These are phyloP conservation scores for Pogonus chalceus DNA, from an alignment of 1,140 invertebrate species.

Conservation along the genomic window DNA sequence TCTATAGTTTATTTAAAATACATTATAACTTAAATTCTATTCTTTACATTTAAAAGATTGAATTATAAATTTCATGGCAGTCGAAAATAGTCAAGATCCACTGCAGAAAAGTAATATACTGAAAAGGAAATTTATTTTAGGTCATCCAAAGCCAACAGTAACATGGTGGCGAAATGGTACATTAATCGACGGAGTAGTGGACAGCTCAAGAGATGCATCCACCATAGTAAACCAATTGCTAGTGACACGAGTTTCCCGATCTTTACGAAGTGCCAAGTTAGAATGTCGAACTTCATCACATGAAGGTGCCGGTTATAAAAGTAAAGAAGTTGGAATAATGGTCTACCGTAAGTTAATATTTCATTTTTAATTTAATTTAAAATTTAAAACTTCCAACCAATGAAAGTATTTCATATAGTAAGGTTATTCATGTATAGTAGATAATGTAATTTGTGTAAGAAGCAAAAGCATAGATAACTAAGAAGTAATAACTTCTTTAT, in stretches of 20 bases:
- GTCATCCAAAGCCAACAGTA: constrained; percentile 59
- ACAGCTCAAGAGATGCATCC: constrained; percentile 42
- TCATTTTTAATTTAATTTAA: constrained; percentile 4
- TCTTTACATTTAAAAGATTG: too few relatives aligned
- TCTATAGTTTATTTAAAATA: too few relatives aligned
- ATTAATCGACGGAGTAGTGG: constrained; percentile 55
- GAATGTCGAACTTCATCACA: constrained; percentile 61
- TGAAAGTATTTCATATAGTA: too few relatives aligned
- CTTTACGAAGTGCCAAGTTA: constrained; percentile 49
- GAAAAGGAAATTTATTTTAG: constrained; percentile 31
- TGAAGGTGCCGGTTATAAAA: constrained; percentile 42
- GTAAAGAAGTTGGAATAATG: constrained; percentile 50
- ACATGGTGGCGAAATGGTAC: constrained; percentile 69
- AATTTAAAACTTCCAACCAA: too few relatives aligned
- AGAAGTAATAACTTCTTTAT: too few relatives aligned
- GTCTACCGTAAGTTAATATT: constrained; percentile 50
- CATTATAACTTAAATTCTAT: too few relatives aligned
- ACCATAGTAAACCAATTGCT: constrained; percentile 58
- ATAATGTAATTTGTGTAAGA: too few relatives aligned
- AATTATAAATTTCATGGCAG: too few relatives aligned
- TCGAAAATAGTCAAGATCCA: too few relatives aligned
- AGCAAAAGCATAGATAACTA: too few relatives aligned
- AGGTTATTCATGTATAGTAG: too few relatives aligned
- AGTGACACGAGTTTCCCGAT: constrained; percentile 47
- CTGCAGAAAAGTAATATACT: neutral